Conservation (phyloP, 2,113 vertebrate genomes). For the Pygoscelis antarcticus region DNA sequence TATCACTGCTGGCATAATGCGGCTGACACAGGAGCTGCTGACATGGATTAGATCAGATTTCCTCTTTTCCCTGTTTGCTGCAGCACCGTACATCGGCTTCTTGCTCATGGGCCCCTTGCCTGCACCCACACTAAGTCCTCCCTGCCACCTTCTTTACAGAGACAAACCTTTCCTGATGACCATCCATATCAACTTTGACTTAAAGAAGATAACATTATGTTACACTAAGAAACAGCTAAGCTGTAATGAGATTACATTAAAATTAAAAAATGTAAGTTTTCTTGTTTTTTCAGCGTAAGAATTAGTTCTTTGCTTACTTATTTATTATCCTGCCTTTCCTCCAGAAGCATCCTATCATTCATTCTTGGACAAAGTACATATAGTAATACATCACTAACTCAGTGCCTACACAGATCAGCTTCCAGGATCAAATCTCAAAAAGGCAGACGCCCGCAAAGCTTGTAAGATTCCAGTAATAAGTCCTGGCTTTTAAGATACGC, state of each 20-base stretch:
- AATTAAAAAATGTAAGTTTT: background rate
- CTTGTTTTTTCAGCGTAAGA: background rate
- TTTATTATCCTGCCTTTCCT: background rate
- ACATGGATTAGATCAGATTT: background rate
- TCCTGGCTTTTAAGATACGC: background rate
- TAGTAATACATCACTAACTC: background rate
- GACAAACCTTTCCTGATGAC: background rate
- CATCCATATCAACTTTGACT: background rate
- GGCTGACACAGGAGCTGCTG: background rate
- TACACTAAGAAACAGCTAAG: background rate
- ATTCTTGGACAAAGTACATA: background rate
- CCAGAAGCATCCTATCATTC: background rate
- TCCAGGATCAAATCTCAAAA: background rate
- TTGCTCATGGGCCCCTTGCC: accelerated
- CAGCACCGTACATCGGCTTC: accelerated
- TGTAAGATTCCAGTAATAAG: background rate
- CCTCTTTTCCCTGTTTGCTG: background rate
- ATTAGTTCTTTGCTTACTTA: background rate
- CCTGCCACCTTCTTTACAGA: background rate
- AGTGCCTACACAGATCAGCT: background rate
- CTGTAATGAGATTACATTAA: accelerated
- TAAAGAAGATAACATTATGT: background rate
- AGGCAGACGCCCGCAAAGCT: background rate
- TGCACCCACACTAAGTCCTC: background rate
- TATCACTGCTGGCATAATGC: background rate